Base-by-base conservation (phyloP, 1,140 invertebrate genomes). In the Drosophila tani region DNA sequence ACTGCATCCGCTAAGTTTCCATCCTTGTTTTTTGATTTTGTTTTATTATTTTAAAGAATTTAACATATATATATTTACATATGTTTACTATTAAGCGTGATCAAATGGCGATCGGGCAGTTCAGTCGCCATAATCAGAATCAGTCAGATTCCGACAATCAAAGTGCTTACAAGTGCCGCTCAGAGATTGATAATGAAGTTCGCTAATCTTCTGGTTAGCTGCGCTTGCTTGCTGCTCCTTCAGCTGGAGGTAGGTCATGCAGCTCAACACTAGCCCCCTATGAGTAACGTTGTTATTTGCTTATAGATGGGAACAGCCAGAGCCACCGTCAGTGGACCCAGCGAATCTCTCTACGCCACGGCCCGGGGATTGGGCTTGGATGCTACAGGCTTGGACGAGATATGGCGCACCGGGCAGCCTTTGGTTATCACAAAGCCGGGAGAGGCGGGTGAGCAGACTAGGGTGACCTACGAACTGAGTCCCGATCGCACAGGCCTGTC, bases 181-280 rank as follows among this genome's bases (percentile, higher is more conserved):
- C 12, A 67, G 15, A n/a, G 15, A 68, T 32, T 17, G 24, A 67
- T 1, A 24, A 68, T 68, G 65, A 66, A 41, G 11, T 21, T 14
- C 45, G 45, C 35, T 17, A 17, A 67, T 41, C 45, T 67, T 8
- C 17, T 21, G 63, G 24, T 24, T 21, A 40, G 56, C 21, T 58
- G 53, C n/a, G 35, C 47, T 21, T 40, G 75, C 59, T 40, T 83
- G n/a, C 60, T 83, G 19, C 71, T 83, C 38, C 40, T 80, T 11
- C 40, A 41, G 14, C 17, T 81, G 43, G 51, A 76, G 81, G 81
- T 83, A 84, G 81, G 81, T 81, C 62, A 71, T 58, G 38, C 63
- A 50, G 40, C 5, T 29, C 12, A 8, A 38, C 32, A 5, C 17
- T 2, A 2, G 5, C 4, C 12, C 4, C n/a, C 17, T 15, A 17